Evolutionary conservation across 35 echinoderm and acorn worm genomes (phyloP).

Genomic region (Acanthaster planci): DNA sequence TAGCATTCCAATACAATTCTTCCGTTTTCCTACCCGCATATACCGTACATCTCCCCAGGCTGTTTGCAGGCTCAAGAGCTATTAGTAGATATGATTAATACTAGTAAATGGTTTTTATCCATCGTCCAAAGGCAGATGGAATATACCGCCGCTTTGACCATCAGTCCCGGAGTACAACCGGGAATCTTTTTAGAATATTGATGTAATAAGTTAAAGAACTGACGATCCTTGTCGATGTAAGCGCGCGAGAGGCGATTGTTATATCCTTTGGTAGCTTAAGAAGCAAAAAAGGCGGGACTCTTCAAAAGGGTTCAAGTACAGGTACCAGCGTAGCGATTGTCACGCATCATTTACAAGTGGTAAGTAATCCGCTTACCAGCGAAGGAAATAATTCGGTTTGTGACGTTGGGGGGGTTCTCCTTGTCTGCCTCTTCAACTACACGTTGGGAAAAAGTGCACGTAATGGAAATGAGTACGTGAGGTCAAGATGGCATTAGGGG

Average conservation of each 20-base stretch:
- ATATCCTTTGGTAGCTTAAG: too few relatives aligned
- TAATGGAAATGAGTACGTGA: neutral
- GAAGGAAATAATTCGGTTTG: neutral
- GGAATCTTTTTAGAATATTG: neutral
- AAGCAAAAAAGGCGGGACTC: neutral
- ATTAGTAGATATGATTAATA: constrained; percentile 28
- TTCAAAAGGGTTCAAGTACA: neutral
- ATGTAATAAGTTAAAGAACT: constrained; percentile 12
- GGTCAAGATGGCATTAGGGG: neutral
- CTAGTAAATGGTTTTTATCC: constrained; percentile 11
- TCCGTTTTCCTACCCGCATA: neutral
- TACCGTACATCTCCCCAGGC: neutral
- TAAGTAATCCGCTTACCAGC: neutral
- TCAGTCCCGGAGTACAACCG: too few relatives aligned
- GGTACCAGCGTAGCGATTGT: neutral
- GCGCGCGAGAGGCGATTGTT: neutral
- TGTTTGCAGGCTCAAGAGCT: neutral
- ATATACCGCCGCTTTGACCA: neutral
- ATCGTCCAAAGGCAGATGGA: neutral
- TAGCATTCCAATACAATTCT: too few relatives aligned
- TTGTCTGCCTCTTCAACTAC: neutral
- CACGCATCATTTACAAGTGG: constrained; percentile 1
- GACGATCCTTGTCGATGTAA: neutral
- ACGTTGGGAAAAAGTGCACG: constrained; percentile 11
- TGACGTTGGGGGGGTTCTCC: neutral